phyloP scores from a whole-genome alignment of 1,140 invertebrate genomes.

The Eumaeus atala region DNA sequence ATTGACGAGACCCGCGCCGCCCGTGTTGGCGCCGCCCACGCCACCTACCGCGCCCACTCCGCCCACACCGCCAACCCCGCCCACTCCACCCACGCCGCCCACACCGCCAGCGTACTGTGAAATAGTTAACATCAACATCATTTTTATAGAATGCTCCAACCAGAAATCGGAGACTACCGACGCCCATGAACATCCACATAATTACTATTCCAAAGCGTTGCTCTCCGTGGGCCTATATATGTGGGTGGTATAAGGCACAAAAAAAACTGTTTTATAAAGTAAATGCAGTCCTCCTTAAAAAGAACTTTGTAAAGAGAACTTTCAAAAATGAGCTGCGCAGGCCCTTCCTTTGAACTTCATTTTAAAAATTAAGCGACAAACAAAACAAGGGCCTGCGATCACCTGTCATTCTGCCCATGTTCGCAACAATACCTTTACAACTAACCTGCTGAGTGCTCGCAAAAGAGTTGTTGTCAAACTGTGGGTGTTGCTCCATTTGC shows the following conservation, averaged over 20 bases:
- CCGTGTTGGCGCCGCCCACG: slow-evolving; percentile 37
- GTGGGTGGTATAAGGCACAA: neutral
- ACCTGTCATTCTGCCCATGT: neutral
- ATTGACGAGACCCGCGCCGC: slow-evolving; percentile 50
- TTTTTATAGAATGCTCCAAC: too few relatives aligned
- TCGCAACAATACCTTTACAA: slow-evolving; percentile 14
- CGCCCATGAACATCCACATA: too few relatives aligned
- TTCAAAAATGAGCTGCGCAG: too few relatives aligned
- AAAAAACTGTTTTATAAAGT: neutral
- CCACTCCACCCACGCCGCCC: slow-evolving; percentile 26
- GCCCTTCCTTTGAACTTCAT: too few relatives aligned
- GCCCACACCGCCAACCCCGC: slow-evolving; percentile 34
- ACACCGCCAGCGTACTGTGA: slow-evolving; percentile 44
- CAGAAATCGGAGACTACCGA: too few relatives aligned
- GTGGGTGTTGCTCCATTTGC: slow-evolving; percentile 74
- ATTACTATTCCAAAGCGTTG: too few relatives aligned
- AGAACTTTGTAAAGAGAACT: too few relatives aligned
- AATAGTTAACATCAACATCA: neutral
- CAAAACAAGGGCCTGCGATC: too few relatives aligned
- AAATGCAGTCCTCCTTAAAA: too few relatives aligned
- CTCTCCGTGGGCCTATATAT: too few relatives aligned
- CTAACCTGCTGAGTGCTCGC: slow-evolving; percentile 68
- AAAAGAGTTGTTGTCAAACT: slow-evolving; percentile 71
- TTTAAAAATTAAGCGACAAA: too few relatives aligned
- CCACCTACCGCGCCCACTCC: slow-evolving; percentile 33